Base-by-base conservation (phyloP, 2,888 invertebrate genomes). In the Oligia fasciuncula region DNA sequence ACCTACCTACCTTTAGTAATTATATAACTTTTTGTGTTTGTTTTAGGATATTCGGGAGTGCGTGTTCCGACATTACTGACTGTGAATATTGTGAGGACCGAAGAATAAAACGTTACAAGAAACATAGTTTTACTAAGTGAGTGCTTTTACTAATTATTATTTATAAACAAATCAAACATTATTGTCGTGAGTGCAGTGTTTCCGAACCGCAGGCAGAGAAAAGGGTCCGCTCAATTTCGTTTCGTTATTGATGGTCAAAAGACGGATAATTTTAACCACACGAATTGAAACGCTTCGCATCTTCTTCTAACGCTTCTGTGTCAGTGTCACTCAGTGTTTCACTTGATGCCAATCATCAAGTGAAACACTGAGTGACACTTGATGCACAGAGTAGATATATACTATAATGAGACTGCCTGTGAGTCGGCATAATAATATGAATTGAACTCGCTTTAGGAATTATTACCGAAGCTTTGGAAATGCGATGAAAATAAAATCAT, bases 41-140 rank as follows among this genome's bases (percentile, higher is more conserved):
- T 92, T 91, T 40, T 91, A 97, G 96, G 85, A 90, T 96, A 85
- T 96, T 96, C 81, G 95, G 93, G 51, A 94, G 94, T 88, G 93
- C 93, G 13, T 94, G 93, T 85, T 96, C 93, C 69, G 97, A 95
- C 89, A 95, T 93, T 90, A 97, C 93, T 82, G 97, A 94, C 90
- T 97, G 95, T 92, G 97, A 94, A 88, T 94, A 90, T 85, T 93
- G 90, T 83, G 94, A 94, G n/a, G 93, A 94, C 0, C 90, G 90
- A 57, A 90, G 91, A 72, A 49, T 80, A 49, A 87, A 81, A n/a
- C 88, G 84, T 35, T 83, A 79, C 46, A 83, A 79, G 62, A 91
- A 88, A 67, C 73, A 75, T 71, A 88, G 29, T n/a, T 35, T 19
- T 57, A 80, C 65, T 40, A 91, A 85, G 94, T 94, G 72, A 91